These are phyloP conservation scores for Drosophila glabriapex DNA, from an alignment of 2,888 invertebrate genomes.

Conservation along the genomic window DNA sequence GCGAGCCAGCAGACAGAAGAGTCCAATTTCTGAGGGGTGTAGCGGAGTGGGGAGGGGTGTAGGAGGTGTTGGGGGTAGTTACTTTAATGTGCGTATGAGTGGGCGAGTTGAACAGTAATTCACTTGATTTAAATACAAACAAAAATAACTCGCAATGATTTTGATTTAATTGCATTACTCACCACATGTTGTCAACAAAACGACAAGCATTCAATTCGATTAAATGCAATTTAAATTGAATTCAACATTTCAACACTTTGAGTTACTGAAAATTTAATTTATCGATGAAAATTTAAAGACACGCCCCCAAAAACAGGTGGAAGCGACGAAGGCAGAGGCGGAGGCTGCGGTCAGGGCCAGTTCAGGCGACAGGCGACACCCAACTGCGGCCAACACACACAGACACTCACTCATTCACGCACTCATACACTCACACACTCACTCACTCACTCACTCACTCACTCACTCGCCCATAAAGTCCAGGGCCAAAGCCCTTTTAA, in stretches of 20 bases:
- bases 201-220: constrained; percentile 77
- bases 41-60: neutral
- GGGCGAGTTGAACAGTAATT: constrained; percentile 65
- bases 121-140: constrained; percentile 66
- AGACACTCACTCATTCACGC: neutral
- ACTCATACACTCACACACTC: constrained; percentile 18
- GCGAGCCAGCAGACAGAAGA: constrained; percentile 16
- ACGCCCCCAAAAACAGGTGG: constrained; percentile 5
- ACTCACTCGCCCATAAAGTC: constrained; percentile 27
- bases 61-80: neutral
- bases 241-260: constrained; percentile 69
- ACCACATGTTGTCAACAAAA: constrained; percentile 74
- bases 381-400: constrained; percentile 9
- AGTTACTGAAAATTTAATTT: constrained; percentile 45
- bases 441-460: neutral
- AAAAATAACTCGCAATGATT: constrained; percentile 71
- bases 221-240: constrained; percentile 78
- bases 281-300: constrained; percentile 53
- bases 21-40: neutral
- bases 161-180: constrained; percentile 82
- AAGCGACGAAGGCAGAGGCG: neutral
- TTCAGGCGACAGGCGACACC: neutral
- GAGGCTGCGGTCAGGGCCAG: neutral
- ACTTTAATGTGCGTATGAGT: constrained; percentile 27
- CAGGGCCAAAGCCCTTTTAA: constrained; percentile 64